Conservation (phyloP, 2,888 invertebrate genomes). For the Gasteruption jaculator region DNA sequence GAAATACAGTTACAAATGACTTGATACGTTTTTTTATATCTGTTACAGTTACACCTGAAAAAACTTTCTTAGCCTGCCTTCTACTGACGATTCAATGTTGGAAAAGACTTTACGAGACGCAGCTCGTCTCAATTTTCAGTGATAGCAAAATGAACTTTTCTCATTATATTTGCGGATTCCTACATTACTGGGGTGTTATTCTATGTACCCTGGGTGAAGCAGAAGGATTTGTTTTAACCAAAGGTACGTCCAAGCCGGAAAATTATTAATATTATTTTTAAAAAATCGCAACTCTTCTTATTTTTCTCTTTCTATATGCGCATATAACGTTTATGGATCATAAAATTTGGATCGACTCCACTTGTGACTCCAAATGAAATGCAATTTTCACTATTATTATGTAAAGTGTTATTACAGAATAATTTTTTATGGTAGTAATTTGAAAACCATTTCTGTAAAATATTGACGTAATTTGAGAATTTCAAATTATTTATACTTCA, state of each 20-base stretch:
- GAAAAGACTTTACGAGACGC: constrained; percentile 77
- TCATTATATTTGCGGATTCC: constrained; percentile 72
- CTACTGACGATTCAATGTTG: constrained; percentile 68
- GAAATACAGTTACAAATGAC: too few relatives aligned
- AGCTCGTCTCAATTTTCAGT: constrained; percentile 76
- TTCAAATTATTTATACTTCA: too few relatives aligned
- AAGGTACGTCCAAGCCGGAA: too few relatives aligned
- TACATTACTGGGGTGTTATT: constrained; percentile 72
- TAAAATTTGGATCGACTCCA: too few relatives aligned
- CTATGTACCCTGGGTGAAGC: constrained; percentile 67
- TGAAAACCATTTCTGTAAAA: too few relatives aligned
- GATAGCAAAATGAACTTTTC: constrained; percentile 72
- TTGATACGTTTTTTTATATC: too few relatives aligned
- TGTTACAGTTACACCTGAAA: constrained; percentile 60
- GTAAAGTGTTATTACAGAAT: too few relatives aligned
- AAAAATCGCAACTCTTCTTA: constrained; percentile 2
- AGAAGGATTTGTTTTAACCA: constrained; percentile 64
- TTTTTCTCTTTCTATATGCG: constrained; percentile 26
- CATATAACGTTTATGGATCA: constrained; percentile 19
- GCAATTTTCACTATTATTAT: too few relatives aligned
- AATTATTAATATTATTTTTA: constrained; percentile 6
- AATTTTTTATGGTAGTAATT: too few relatives aligned
- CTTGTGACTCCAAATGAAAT: too few relatives aligned
- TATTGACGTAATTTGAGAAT: too few relatives aligned
- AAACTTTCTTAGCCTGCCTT: constrained; percentile 59